Base-by-base conservation (phyloP, 53 echinoderm and acorn worm genomes). In the Mesocentrotus franciscanus region DNA sequence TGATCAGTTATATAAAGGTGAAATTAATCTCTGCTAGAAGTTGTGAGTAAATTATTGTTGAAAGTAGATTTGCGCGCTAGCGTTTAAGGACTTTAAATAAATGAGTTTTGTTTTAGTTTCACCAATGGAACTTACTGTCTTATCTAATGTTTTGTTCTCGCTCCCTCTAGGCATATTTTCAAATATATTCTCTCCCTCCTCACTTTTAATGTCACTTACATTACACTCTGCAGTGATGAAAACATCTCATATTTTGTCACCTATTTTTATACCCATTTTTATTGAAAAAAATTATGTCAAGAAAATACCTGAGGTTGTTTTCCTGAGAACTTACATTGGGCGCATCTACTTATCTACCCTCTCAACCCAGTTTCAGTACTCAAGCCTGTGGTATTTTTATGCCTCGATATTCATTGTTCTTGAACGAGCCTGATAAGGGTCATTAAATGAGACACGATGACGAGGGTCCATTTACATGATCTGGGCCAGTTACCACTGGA, bases 351-450 rank as follows among this genome's bases (percentile, higher is more conserved):
- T 18, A 87, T 57, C 26, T 27, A 58, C 87, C 56, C 91, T 64
- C 91, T 91, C 64, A 91, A 91, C 91, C 91, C 14, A 91, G 66
- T 20, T 91, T 8, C 91, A 62, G 13, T 27, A 34, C 29, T 56
- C 90, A 33, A 6, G 72, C n/a, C 71, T 11, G 17, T 74, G 74
- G 71, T 74, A 74, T 92, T 72, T 92, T 75, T 92, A 56, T 92
- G 49, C 74, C 74, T 10, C 39, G 75, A 22, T 57, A 56, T 55
- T 92, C 56, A 92, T 92, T 74, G 92, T 74, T 92, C 92, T 71
- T 92, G 72, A 92, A 92, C 72, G 74, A 92, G 74, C 74, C 42
- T 72, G 92, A 36, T 92, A 92, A 92, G 92, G 92, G 92, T 92
- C 92, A 92, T 92, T 74, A 74, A 71, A 30, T 71, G 92, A 71